These are phyloP conservation scores for Helicorthomorpha holstii DNA, from an alignment of 1,140 invertebrate genomes.

Conservation along the genomic window DNA sequence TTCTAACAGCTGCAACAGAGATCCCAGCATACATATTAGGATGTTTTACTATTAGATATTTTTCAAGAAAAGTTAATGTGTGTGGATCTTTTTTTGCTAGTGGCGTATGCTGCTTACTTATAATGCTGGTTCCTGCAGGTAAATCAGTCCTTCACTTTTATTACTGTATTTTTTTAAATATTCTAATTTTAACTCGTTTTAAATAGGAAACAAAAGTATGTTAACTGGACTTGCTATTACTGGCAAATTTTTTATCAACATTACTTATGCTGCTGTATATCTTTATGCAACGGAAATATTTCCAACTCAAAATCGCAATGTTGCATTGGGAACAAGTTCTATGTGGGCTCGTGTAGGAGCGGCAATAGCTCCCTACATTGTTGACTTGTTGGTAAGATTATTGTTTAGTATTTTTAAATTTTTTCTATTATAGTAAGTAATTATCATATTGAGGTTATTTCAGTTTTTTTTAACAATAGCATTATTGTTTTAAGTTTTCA, in stretches of 20 bases:
- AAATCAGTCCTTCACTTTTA: too few species aligned
- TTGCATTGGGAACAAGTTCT: conserved; percentile 39
- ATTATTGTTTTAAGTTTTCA: too few species aligned
- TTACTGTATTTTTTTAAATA: background rate
- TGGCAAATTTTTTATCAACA: conserved; percentile 39
- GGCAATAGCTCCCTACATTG: conserved; percentile 39
- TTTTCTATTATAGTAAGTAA: too few species aligned
- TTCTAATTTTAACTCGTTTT: background rate
- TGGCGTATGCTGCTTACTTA: conserved; percentile 10
- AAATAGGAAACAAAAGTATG: conserved; percentile 13
- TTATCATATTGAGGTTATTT: too few species aligned
- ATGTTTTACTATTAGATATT: conserved; percentile 11
- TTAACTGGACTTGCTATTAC: conserved; percentile 34
- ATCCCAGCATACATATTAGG: conserved; percentile 17
- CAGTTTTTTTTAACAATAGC: too few species aligned
- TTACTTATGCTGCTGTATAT: conserved; percentile 40
- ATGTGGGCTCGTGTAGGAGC: conserved; percentile 40
- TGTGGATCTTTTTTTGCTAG: conserved; percentile 12
- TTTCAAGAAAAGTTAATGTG: conserved; percentile 11
- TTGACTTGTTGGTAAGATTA: conserved; percentile 31
- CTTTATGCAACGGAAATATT: conserved; percentile 37
- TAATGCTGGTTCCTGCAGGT: background rate
- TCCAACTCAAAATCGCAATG: conserved; percentile 40
- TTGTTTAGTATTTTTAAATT: too few species aligned
- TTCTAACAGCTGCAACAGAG: conserved; percentile 14